Percentiles rank a stretch among this genome's conserved stretches.
Conservation (phyloP, 2,888 invertebrate species). For the Alsophila aescularia region DNA sequence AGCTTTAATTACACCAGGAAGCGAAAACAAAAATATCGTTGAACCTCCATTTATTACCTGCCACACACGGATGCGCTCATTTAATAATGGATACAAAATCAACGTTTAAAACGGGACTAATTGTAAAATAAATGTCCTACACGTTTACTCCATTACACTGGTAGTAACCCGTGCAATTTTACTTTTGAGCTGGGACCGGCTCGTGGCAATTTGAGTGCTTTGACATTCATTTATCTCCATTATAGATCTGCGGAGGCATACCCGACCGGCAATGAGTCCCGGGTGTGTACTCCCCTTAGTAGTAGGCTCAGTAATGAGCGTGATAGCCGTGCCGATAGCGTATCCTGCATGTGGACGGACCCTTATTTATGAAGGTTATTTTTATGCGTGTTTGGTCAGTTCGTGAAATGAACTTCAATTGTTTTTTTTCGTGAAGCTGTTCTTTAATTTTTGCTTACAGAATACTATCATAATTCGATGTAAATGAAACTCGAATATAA, state of each 20-base stretch:
- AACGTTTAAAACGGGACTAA: conserved; percentile 65
- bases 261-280: conserved; percentile 58
- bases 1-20: conserved; percentile 26
- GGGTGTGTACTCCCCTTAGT: conserved; percentile 52
- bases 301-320: conserved; percentile 37
- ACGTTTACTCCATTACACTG: conserved; percentile 77
- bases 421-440: background rate
- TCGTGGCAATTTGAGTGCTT: conserved; percentile 70
- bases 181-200: conserved; percentile 54
- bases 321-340: conserved; percentile 37
- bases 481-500: too few species aligned
- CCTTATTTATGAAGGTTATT: conserved; percentile 36
- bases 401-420: background rate
- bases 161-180: conserved; percentile 70
- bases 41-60: conserved; percentile 20
- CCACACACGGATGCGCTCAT: conserved; percentile 31
- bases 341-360: conserved; percentile 28
- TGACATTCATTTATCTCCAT: conserved; percentile 83
- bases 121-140: conserved; percentile 77
- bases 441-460: background rate
- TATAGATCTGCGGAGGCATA: conserved; percentile 66
- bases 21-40: conserved; percentile 29
- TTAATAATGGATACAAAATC: conserved; percentile 45
- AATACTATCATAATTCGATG: too few species aligned
- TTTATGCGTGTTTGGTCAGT: conserved; percentile 18